Conservation (phyloP, 2,888 invertebrate genomes). For the Arenicola marina region DNA sequence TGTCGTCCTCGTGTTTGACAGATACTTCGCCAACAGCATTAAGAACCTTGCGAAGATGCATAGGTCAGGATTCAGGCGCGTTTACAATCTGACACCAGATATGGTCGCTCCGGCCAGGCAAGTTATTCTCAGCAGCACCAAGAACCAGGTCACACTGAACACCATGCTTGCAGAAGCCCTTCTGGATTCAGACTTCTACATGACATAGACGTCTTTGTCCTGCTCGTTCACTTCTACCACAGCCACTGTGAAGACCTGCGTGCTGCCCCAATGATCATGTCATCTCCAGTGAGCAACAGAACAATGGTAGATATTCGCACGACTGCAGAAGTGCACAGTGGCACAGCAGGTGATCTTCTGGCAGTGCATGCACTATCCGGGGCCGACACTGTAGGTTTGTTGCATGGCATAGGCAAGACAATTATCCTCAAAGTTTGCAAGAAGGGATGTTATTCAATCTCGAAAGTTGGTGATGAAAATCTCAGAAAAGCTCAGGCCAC, state of each 20-base stretch:
- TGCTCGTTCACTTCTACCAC: conserved; percentile 12
- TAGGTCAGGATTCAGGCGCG: conserved; percentile 8
- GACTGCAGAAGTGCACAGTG: conserved; percentile 14
- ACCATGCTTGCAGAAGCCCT: conserved; percentile 8
- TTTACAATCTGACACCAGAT: conserved; percentile 5
- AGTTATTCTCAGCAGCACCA: conserved; percentile 8
- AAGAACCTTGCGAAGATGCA: conserved; percentile 2
- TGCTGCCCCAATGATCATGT: conserved; percentile 13
- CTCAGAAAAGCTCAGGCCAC: background rate
- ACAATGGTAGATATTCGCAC: conserved; percentile 7
- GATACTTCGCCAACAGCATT: background rate
- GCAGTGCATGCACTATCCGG: conserved; percentile 4
- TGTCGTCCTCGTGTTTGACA: conserved; percentile 10
- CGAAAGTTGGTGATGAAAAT: conserved; percentile 6
- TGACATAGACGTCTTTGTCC: conserved; percentile 15
- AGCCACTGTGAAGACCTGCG: background rate
- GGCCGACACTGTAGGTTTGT: background rate
- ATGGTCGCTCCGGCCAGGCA: conserved; percentile 8
- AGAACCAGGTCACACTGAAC: conserved; percentile 10
- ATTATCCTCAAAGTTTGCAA: conserved; percentile 5
- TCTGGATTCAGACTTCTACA: conserved; percentile 2
- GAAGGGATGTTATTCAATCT: conserved; percentile 5
- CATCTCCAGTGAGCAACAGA: conserved; percentile 11
- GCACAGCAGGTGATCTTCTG: background rate
- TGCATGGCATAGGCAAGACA: conserved; percentile 13